Percentiles rank a stretch among this genome's conserved stretches.
Conservation (phyloP, 2,113 vertebrate species). For the Alouatta palliata region DNA sequence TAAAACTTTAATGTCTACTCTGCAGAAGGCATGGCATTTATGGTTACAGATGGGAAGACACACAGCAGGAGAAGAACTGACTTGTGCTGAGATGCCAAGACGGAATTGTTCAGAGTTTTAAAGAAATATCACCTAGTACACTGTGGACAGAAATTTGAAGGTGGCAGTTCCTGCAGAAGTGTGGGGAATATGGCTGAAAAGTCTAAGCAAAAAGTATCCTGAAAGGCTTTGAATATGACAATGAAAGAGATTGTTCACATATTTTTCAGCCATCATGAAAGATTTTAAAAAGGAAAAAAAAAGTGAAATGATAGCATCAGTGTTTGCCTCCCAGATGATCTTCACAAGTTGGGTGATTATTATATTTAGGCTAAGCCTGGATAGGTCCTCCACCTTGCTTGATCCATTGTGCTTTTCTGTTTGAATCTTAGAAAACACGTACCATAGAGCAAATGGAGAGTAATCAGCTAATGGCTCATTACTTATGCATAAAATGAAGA, state of each 20-base stretch:
- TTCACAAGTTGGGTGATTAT: background rate
- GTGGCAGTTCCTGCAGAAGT: background rate
- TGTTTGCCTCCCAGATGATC: background rate
- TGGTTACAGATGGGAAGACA: background rate
- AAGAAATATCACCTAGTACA: background rate
- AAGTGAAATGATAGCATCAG: background rate
- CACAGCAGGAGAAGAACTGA: background rate
- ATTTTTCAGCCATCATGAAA: background rate
- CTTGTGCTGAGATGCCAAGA: background rate
- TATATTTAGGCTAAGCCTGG: background rate
- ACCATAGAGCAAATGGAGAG: background rate
- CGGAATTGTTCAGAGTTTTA: background rate
- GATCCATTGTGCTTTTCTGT: background rate
- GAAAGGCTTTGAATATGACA: background rate
- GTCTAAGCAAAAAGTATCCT: background rate
- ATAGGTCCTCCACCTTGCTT: background rate
- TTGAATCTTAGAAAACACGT: background rate
- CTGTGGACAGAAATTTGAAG: background rate
- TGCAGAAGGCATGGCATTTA: background rate
- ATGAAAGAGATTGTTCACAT: background rate
- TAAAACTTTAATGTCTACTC: background rate
- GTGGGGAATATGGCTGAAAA: background rate
- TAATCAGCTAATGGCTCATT: background rate
- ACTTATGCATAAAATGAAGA: conserved; percentile 19
- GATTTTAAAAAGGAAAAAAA: background rate